Conservation (phyloP, 1,140 invertebrate species). For the Triops longicaudatus region DNA sequence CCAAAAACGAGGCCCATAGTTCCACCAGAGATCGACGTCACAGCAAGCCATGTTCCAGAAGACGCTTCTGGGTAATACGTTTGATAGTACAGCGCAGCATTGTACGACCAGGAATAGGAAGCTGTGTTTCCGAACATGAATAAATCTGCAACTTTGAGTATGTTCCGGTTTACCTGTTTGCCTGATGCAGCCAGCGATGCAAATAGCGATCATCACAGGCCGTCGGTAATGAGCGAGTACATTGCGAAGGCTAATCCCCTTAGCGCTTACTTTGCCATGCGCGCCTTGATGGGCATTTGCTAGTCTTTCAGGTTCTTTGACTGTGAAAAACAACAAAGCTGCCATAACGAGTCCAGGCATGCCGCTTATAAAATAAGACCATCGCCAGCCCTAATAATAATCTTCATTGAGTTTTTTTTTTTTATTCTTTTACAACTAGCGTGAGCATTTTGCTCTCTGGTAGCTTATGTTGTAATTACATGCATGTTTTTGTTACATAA, state of each 20-base stretch:
- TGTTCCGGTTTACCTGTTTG: conserved; percentile 41
- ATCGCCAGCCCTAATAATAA: conserved; percentile 69
- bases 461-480: too few species aligned
- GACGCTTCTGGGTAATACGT: conserved; percentile 78
- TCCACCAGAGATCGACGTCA: conserved; percentile 75
- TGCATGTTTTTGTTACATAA: too few species aligned
- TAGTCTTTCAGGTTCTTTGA: conserved; percentile 69
- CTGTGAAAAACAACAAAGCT: conserved; percentile 59
- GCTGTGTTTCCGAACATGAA: conserved; percentile 43
- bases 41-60: conserved; percentile 77
- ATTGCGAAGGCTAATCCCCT: conserved; percentile 21
- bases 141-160: not conserved
- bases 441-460: too few species aligned
- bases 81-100: conserved; percentile 78
- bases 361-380: conserved; percentile 74
- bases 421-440: not conserved
- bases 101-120: conserved; percentile 81
- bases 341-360: conserved; percentile 68
- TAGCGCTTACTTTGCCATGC: not conserved
- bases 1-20: conserved; percentile 78
- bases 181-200: conserved; percentile 76
- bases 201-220: conserved; percentile 69
- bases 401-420: conserved; percentile 18
- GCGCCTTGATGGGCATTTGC: conserved; percentile 32
- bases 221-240: conserved; percentile 50